These are phyloP conservation scores for Phrynocephalus versicolor DNA, from an alignment of 2,113 vertebrate genomes.

Conservation along the genomic window DNA sequence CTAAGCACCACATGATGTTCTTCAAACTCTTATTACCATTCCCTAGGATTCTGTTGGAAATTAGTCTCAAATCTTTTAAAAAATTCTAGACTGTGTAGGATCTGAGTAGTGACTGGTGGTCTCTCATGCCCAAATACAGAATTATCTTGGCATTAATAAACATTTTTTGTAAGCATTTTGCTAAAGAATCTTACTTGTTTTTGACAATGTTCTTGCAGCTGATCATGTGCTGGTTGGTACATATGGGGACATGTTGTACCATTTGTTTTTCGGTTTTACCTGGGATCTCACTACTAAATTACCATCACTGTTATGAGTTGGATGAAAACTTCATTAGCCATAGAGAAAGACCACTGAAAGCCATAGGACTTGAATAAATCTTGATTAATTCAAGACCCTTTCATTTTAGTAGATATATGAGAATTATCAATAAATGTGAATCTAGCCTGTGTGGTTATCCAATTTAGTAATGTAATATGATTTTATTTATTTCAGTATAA, in stretches of 20 bases:
- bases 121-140: neutral
- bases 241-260: neutral
- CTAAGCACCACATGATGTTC: constrained; percentile 71
- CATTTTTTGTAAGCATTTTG: neutral
- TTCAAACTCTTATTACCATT: constrained; percentile 68
- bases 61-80: constrained; percentile 58
- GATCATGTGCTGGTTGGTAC: neutral
- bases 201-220: neutral
- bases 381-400: neutral
- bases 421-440: neutral
- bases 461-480: neutral
- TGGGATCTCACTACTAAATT: neutral
- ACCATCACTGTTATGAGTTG: neutral
- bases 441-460: neutral
- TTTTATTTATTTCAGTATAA: too few species aligned
- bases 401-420: neutral
- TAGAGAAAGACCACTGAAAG: neutral
- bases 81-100: neutral
- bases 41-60: constrained; percentile 58
- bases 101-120: neutral
- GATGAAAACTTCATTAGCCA: neutral
- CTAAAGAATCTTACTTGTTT: neutral
- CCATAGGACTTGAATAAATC: neutral
- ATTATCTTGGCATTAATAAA: neutral
- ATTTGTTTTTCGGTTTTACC: neutral